A percentile compares a stretch with the other conserved stretches of the same genome.
Evolutionary conservation across 2,113 vertebrate genomes (phyloP).

Genomic region (Tretioscincus oriximinensis): DNA sequence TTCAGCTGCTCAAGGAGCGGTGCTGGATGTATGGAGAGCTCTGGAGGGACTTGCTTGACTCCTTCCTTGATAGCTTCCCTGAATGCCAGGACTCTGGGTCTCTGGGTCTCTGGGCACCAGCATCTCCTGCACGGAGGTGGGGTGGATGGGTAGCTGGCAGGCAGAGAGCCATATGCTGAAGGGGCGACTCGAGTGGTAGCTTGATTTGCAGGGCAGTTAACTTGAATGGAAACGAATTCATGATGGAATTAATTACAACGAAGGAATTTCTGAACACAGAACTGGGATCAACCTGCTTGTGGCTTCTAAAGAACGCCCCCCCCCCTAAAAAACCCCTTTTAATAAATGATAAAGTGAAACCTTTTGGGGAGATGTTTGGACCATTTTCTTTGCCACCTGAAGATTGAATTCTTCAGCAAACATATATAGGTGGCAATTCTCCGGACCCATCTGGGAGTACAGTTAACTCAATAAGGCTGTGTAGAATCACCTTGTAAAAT

Average conservation of each 20-base stretch:
- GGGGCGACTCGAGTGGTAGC: accelerated
- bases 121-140: too few relatives aligned
- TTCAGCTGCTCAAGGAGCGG: neutral
- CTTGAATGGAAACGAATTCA: neutral
- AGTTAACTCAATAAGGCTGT: neutral
- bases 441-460: neutral
- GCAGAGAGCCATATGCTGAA: conserved; percentile 7
- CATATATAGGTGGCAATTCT: neutral
- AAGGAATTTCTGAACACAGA: conserved; percentile 8
- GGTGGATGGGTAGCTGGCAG: neutral
- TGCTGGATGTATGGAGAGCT: conserved; percentile 42
- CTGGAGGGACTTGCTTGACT: conserved; percentile 29
- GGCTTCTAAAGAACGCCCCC: neutral
- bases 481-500: neutral
- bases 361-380: neutral
- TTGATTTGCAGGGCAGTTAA: neutral
- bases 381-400: neutral
- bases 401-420: neutral
- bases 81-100: neutral
- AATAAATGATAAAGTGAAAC: neutral
- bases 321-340: neutral
- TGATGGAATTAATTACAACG: conserved; percentile 5
- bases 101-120: neutral
- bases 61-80: conserved; percentile 33
- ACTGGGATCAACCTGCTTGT: neutral